These are phyloP conservation scores for Chymomyza fuscimana DNA, from an alignment of 2,888 invertebrate species.

Conservation along the genomic window DNA sequence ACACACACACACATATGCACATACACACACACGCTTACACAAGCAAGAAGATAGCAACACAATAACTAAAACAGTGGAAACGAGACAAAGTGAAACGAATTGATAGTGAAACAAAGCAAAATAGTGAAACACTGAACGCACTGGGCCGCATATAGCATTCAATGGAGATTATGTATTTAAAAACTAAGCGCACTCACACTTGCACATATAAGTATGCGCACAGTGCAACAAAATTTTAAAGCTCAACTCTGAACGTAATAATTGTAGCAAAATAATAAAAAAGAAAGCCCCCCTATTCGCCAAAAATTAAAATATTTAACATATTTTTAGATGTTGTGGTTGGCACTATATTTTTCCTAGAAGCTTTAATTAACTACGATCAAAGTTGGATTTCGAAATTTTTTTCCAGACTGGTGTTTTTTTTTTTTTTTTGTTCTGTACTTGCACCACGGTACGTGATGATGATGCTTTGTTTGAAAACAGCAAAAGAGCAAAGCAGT, in stretches of 20 bases:
- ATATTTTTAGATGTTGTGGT: no score
- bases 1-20: constrained; percentile 19
- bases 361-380: no score
- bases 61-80: constrained; percentile 42
- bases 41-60: constrained; percentile 37
- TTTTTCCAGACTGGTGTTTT: no score
- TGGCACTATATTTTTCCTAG: no score
- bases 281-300: no score
- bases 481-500: neutral
- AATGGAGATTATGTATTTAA: neutral
- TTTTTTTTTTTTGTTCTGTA: neutral
- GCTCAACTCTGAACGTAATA: no score
- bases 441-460: constrained; percentile 34
- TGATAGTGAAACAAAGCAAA: constrained; percentile 56
- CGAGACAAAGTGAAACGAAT: constrained; percentile 48
- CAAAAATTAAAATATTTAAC: no score
- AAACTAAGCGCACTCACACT: neutral
- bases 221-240: neutral
- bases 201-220: neutral
- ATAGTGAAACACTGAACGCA: constrained; percentile 34
- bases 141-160: constrained; percentile 22
- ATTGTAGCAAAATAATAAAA: no score
- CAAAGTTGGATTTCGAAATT: no score
- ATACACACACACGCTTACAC: constrained; percentile 15
- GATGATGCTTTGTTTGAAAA: constrained; percentile 28